These are phyloP conservation scores for Carcharodon carcharias DNA, from an alignment of 2,797 vertebrate genomes.

Conservation along the genomic window DNA sequence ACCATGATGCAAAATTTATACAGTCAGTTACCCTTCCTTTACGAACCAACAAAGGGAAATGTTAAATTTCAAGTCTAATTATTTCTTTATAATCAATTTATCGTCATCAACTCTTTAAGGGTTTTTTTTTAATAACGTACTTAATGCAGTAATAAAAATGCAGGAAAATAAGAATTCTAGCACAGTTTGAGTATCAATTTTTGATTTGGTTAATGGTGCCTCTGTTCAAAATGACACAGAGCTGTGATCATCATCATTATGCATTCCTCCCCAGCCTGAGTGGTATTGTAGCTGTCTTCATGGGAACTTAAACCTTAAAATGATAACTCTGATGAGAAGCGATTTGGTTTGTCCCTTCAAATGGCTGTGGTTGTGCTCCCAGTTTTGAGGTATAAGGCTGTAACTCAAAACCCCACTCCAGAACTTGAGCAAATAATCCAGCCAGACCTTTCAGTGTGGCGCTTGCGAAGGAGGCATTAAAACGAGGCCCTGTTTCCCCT, in stretches of 20 bases:
- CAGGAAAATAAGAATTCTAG: not conserved
- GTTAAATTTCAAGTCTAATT: not conserved
- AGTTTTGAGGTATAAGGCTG: not conserved
- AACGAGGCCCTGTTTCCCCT: not conserved
- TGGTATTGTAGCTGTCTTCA: not conserved
- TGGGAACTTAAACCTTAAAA: not conserved
- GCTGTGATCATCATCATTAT: not conserved
- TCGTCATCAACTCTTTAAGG: not conserved
- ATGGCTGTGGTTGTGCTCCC: not conserved
- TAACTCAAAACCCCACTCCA: not conserved
- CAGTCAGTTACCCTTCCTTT: not conserved
- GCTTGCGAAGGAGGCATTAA: not conserved
- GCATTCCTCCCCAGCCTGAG: not conserved
- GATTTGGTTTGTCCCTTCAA: not conserved
- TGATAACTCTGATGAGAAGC: not conserved
- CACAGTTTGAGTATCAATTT: not conserved
- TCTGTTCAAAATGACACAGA: not conserved
- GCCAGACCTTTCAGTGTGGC: not conserved
- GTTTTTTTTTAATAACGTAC: not conserved
- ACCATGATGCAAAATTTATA: constrained; percentile 9
- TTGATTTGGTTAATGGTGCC: not conserved
- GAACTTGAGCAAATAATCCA: not conserved
- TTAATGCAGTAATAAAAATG: constrained; percentile 8
- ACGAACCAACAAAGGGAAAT: constrained; percentile 15
- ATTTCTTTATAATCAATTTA: constrained; percentile 11